A percentile compares a stretch with the other conserved stretches of the same genome.
These are phyloP conservation scores for Melanotaenia nigrans DNA, from an alignment of 2,797 vertebrate genomes.

Conservation along the genomic window DNA sequence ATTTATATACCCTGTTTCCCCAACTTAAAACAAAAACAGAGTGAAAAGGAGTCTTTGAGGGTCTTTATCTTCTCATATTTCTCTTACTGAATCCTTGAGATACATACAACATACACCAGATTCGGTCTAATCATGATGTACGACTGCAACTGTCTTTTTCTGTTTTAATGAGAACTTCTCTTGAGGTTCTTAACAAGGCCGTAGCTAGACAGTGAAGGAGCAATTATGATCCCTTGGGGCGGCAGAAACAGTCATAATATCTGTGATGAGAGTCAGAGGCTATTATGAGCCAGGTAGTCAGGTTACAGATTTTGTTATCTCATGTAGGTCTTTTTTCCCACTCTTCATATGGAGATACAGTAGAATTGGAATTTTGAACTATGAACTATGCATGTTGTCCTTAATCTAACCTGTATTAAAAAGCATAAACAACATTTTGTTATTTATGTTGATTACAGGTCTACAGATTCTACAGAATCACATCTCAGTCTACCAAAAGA, in stretches of 20 bases:
- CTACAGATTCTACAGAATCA: neutral
- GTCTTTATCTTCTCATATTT: slow-evolving; percentile 26
- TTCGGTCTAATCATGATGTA: neutral
- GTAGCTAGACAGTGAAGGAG: neutral
- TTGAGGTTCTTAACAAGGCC: slow-evolving; percentile 31
- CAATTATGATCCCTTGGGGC: slow-evolving; percentile 47
- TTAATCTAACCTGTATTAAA: neutral
- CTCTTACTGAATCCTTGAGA: slow-evolving; percentile 17
- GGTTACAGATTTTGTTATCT: slow-evolving; percentile 12
- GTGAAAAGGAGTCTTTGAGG: slow-evolving; percentile 2
- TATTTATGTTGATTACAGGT: neutral
- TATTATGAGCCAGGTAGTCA: slow-evolving; percentile 1
- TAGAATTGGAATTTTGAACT: neutral
- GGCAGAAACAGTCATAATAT: slow-evolving; percentile 42
- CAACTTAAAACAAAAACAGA: neutral
- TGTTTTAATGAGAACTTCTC: slow-evolving; percentile 29
- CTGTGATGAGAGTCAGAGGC: slow-evolving; percentile 16
- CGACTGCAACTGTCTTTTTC: slow-evolving; percentile 1
- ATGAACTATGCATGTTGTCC: neutral
- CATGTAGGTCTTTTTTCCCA: slow-evolving; percentile 2
- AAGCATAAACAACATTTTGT: neutral
- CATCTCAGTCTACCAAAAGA: neutral
- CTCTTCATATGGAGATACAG: neutral
- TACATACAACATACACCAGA: neutral
- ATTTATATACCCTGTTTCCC: too few relatives aligned